A percentile compares a stretch with the other conserved stretches of the same genome.
These are phyloP conservation scores for Dusona sp. DNA, from an alignment of 2,888 invertebrate genomes.

Conservation along the genomic window DNA sequence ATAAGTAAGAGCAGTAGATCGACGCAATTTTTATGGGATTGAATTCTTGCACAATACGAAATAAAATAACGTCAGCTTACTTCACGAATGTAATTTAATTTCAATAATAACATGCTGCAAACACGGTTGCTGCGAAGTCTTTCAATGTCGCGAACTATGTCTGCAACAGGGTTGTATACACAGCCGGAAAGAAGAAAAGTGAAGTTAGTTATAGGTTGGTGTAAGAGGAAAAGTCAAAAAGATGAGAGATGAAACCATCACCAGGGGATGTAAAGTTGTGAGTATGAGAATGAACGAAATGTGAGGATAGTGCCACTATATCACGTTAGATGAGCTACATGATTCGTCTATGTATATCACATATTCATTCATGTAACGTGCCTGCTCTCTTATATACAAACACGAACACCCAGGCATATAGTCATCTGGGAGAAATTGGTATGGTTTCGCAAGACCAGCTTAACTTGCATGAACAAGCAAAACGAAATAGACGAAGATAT, in stretches of 20 bases:
- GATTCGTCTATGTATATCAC: slow-evolving; percentile 11
- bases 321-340: slow-evolving; percentile 18
- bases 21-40: too few species aligned
- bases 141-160: not conserved
- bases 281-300: slow-evolving; percentile 20
- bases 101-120: not conserved
- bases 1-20: too few species aligned
- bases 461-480: slow-evolving; percentile 25
- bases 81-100: not conserved
- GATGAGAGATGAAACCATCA: slow-evolving; percentile 36
- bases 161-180: not conserved
- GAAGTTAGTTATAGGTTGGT: not conserved
- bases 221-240: slow-evolving; percentile 2
- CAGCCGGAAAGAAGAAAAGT: not conserved
- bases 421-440: not conserved
- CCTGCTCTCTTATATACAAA: slow-evolving; percentile 3
- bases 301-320: slow-evolving; percentile 8
- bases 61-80: not conserved
- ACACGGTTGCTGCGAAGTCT: not conserved
- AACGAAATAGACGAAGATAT: slow-evolving; percentile 16
- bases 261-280: not conserved
- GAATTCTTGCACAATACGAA: too few species aligned
- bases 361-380: slow-evolving; percentile 4
- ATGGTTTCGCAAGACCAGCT: slow-evolving; percentile 14
- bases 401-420: not conserved